Percentiles rank a stretch among this genome's conserved stretches.
Conservation (phyloP, 2,888 invertebrate genomes). For the Corbicula japonica region DNA sequence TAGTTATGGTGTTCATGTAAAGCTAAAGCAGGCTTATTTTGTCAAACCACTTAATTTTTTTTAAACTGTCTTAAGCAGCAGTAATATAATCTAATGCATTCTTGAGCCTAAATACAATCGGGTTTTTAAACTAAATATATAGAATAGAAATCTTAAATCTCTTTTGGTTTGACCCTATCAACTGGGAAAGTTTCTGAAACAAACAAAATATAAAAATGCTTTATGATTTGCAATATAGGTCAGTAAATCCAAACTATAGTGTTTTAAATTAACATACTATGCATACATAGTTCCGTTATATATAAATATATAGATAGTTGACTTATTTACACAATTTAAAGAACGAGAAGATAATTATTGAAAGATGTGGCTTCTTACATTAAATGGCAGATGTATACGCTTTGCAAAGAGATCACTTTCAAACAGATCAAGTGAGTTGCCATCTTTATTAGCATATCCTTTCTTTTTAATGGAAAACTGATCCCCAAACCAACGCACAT, state of each 20-base stretch:
- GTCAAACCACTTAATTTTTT: too few relatives aligned
- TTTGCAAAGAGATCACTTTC: conserved; percentile 7
- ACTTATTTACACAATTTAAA: background rate
- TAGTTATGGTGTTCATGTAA: background rate
- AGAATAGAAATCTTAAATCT: too few relatives aligned
- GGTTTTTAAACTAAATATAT: too few relatives aligned
- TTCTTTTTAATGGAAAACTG: background rate
- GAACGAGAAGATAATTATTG: background rate
- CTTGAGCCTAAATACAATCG: too few relatives aligned
- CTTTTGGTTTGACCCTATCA: too few relatives aligned
- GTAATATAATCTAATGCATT: too few relatives aligned
- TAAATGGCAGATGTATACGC: conserved; percentile 7
- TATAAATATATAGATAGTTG: background rate
- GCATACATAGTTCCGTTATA: background rate
- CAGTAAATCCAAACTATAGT: too few relatives aligned
- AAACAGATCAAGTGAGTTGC: background rate
- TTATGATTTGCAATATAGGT: too few relatives aligned
- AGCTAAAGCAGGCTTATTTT: background rate
- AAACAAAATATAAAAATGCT: too few relatives aligned
- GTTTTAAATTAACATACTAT: background rate
- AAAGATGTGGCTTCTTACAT: background rate
- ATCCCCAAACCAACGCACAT: conserved; percentile 1
- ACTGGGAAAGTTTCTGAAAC: too few relatives aligned
- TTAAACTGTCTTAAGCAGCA: too few relatives aligned
- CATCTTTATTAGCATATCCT: background rate